Base-by-base conservation (phyloP, 1,140 invertebrate genomes). In the Leptonema lineaticorne region DNA sequence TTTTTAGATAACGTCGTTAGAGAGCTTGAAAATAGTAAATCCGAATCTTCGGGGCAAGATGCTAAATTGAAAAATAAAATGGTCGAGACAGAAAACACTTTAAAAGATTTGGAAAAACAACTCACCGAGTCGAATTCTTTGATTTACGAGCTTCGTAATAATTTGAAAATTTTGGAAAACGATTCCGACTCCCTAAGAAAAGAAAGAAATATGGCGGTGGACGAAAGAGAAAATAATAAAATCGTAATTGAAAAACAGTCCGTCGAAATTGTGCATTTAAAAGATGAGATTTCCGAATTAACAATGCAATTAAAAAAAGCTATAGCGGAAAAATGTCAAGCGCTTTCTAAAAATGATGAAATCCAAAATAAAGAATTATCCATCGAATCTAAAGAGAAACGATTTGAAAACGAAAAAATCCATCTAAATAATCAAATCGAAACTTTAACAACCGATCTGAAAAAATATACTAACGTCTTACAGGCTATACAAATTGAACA, bases 261-360 rank as follows among this genome's bases (percentile, higher is more conserved):
- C 74, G 76, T 82, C 3, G 90, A 93, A 81, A 75, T 92, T 18
- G 88, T 91, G 74, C 81, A 88, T 50, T 75, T 92, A 46, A 85
- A 86, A 57, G 78, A 83, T 6, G 90, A 90, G 76, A 74, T 91
- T 67, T 76, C 80, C n/a, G 83, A 84, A 1, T 77, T 91, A 29
- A 82, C 85, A 11, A 81, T 85, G 72, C 90, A 93, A 75, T 76
- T 93, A 22, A 85, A 88, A 74, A 72, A 79, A 58, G 90, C 90
- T 33, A 85, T 92, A 64, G 81, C 86, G 68, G 85, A 89, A 5
- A 95, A 95, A 82, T 94, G 90, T 82, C 90, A 93, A 81, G 92
- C 92, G 4, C 76, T 95, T 26, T 86, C 88, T n/a, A 85, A 90
- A 56, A 83, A 88, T 58, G 91, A 95, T 80, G 93, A 95, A 82